phyloP scores from a whole-genome alignment of 2,797 vertebrate genomes.

The Salmo trutta region DNA sequence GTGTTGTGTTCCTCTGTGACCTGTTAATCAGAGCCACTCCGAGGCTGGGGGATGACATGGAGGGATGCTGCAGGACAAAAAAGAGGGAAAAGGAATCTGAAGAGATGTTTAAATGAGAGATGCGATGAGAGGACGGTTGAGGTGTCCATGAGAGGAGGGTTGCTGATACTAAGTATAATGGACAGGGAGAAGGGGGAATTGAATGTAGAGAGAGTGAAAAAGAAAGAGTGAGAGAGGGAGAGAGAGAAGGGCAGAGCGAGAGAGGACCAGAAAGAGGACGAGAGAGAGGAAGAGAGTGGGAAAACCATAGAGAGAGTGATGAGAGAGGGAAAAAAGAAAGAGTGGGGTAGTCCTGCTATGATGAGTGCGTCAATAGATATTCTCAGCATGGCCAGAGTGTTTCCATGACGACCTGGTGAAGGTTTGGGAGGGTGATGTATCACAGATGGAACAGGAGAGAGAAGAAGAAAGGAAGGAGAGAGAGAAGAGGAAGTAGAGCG shows the following conservation, averaged over 20 bases:
- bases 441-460: not conserved
- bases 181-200: not conserved
- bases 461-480: too few relatives aligned
- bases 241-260: not conserved
- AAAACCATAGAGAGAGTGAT: not conserved
- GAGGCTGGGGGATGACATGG: not conserved
- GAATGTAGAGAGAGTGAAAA: not conserved
- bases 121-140: not conserved
- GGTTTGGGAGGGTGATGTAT: not conserved
- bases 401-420: conserved; percentile 2
- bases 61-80: not conserved
- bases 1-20: not conserved
- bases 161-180: not conserved
- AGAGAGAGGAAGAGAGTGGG: not conserved
- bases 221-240: not conserved
- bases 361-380: not conserved
- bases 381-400: not conserved
- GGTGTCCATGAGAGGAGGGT: not conserved
- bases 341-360: not conserved
- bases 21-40: not conserved
- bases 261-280: not conserved
- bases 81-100: not conserved
- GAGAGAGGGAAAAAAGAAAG: not conserved
- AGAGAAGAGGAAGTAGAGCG: not conserved
- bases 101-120: not conserved